Evolutionary conservation across 1,140 invertebrate species (phyloP).

Genomic region (Drosophila dunni): DNA sequence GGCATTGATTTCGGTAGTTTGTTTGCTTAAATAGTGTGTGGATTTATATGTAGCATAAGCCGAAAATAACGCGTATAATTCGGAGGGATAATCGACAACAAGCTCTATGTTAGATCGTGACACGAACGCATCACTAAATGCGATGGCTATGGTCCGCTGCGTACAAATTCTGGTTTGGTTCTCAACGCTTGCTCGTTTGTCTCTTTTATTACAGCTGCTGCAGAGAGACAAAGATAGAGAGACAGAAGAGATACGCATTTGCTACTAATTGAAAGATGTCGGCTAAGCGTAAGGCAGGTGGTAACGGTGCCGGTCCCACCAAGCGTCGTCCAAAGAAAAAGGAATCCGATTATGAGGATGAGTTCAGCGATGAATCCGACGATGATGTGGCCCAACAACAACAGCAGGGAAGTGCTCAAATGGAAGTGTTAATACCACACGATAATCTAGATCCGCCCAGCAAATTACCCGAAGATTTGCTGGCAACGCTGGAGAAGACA

Average conservation of each 20-base stretch:
- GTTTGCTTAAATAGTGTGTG: too few relatives aligned
- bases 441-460: constrained; percentile 85
- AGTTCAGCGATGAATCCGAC: constrained; percentile 85
- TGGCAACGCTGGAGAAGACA: constrained; percentile 87
- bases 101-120: not conserved
- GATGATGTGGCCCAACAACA: constrained; percentile 66
- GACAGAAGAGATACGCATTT: constrained; percentile 14
- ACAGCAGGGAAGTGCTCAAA: constrained; percentile 74
- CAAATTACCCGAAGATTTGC: constrained; percentile 87
- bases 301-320: constrained; percentile 76
- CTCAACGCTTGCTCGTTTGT: constrained; percentile 42
- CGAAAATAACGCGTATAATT: too few relatives aligned
- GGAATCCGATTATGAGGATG: constrained; percentile 86
- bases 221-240: constrained; percentile 36
- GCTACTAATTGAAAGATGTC: constrained; percentile 70
- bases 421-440: constrained; percentile 85
- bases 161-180: constrained; percentile 54
- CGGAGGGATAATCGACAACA: too few relatives aligned
- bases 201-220: constrained; percentile 49
- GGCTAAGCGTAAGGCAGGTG: constrained; percentile 82
- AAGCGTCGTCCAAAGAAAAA: constrained; percentile 85
- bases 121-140: constrained; percentile 29
- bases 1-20: too few relatives aligned
- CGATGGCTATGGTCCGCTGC: constrained; percentile 63
- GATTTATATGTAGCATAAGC: too few relatives aligned